phyloP scores from a whole-genome alignment of 2,113 vertebrate species.

The Puntigrus tetrazona region DNA sequence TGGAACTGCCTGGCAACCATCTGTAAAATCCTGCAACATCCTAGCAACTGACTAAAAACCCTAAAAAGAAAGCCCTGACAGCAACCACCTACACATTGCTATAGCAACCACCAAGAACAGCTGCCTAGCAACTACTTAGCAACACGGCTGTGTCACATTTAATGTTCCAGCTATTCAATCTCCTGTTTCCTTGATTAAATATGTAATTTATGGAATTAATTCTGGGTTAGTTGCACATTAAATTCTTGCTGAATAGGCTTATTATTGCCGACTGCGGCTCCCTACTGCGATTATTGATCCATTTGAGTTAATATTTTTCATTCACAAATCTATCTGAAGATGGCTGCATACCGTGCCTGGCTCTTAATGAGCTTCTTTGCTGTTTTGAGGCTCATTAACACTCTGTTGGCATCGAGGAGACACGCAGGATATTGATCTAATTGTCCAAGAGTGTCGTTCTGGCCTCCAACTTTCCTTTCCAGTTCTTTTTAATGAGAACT shows the following conservation, averaged over 20 bases:
- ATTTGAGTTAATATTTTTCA: slow-evolving; percentile 14
- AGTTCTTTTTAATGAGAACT: slow-evolving; percentile 49
- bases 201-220: not conserved
- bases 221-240: slow-evolving; percentile 2
- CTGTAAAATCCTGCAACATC: too few species aligned
- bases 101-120: too few species aligned
- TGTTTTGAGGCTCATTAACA: slow-evolving; percentile 42
- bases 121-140: not conserved
- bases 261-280: slow-evolving; percentile 49
- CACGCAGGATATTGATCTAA: slow-evolving; percentile 27
- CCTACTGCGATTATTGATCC: slow-evolving; percentile 43
- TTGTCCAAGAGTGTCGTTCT: not conserved
- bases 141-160: not conserved
- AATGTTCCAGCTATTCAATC: not conserved
- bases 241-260: slow-evolving; percentile 1
- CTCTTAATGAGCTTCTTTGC: slow-evolving; percentile 47
- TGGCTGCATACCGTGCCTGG: slow-evolving; percentile 3
- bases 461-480: slow-evolving; percentile 18
- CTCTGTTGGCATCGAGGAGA: slow-evolving; percentile 25
- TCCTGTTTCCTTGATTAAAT: not conserved
- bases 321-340: slow-evolving; percentile 48
- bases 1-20: too few species aligned
- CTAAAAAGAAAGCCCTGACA: too few species aligned
- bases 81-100: too few species aligned
- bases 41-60: too few species aligned